Evolutionary conservation across 1,140 invertebrate genomes (phyloP), one percentile per base, ranked within the genome.

Genomic region (Diachasmimorpha longicaudata): DNA sequence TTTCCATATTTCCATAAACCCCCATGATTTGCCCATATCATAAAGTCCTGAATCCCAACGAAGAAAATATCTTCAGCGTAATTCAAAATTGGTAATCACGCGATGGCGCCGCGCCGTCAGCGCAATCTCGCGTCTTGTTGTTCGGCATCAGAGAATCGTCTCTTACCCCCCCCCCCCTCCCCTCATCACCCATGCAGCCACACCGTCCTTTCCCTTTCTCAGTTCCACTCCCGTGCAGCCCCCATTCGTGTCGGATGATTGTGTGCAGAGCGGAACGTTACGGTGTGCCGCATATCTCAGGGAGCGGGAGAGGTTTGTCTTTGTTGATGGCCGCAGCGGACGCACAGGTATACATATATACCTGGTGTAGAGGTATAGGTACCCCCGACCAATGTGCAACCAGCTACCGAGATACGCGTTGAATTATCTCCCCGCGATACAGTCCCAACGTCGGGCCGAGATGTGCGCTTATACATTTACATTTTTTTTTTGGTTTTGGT

Each of bases 1-100:
- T 21, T 58, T 19, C 0, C 4, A 42, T 42, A 42, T 42, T 42
- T 42, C 13, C 39, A 11, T 42, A 52, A 52, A 16, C 14, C 16
- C 1, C 6, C 48, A 52, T 52, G 0, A 52, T 52, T n/a, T n/a
- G 5, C 16, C 48, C 6, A 52, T n/a, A n/a, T 52, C 48, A n/a
- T 52, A 14, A 52, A 52, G 9, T 52, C 48, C 48, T 52, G n/a
- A 52, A 52, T 66, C 58, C 36, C 58, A 31, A n/a, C 58, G 58
- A n/a, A 52, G 31, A 48, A 25, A 37, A 46, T 21, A 31, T 58
- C 16, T 25, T 11, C 31, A 58, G 46, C 78, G 84, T 86, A 89
- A 89, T 88, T 89, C 85, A 83, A 89, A 89, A 89, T 89, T 89
- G 87, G 87, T 89, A 89, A 89, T 89, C 86, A 87, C 86, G 86